phyloP scores from a whole-genome alignment of 2,113 vertebrate genomes.

The Tautogolabrus adspersus region DNA sequence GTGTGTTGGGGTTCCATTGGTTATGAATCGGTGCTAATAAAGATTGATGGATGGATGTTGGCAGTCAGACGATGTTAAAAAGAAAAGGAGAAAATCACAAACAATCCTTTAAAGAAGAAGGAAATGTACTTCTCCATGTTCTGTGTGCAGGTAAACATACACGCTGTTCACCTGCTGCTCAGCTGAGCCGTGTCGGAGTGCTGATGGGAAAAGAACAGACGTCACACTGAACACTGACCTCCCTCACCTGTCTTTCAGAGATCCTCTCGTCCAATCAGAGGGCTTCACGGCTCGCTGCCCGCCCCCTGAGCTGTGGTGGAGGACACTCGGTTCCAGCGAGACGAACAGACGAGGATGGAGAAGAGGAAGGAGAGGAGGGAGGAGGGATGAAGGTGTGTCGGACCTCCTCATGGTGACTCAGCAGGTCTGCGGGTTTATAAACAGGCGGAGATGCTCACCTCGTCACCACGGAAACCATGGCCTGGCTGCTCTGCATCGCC shows the following conservation, averaged over 20 bases:
- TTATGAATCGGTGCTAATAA: too few species aligned
- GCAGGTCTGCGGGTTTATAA: constrained; percentile 64
- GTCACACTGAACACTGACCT: not conserved
- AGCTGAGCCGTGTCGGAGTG: not conserved
- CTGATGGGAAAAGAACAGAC: not conserved
- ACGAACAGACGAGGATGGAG: not conserved
- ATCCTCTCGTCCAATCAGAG: constrained; percentile 47
- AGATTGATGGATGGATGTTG: too few species aligned
- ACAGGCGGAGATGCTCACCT: not conserved
- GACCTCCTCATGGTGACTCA: constrained; percentile 62
- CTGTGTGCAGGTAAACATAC: too few species aligned
- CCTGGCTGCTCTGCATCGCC: constrained; percentile 36
- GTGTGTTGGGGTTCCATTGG: too few species aligned
- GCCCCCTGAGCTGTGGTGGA: constrained; percentile 13
- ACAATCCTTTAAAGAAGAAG: too few species aligned
- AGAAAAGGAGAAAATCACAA: too few species aligned
- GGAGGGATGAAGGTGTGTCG: not conserved
- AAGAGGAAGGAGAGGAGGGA: constrained; percentile 25
- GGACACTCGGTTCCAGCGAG: constrained; percentile 35
- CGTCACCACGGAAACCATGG: constrained; percentile 55
- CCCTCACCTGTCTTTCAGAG: not conserved
- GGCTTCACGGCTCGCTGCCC: not conserved
- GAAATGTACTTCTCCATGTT: too few species aligned
- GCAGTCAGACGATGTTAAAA: too few species aligned
- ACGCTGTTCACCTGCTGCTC: too few species aligned